Evolutionary conservation across 2,888 invertebrate species (phyloP).

Genomic region (Mystacides longicornis): DNA sequence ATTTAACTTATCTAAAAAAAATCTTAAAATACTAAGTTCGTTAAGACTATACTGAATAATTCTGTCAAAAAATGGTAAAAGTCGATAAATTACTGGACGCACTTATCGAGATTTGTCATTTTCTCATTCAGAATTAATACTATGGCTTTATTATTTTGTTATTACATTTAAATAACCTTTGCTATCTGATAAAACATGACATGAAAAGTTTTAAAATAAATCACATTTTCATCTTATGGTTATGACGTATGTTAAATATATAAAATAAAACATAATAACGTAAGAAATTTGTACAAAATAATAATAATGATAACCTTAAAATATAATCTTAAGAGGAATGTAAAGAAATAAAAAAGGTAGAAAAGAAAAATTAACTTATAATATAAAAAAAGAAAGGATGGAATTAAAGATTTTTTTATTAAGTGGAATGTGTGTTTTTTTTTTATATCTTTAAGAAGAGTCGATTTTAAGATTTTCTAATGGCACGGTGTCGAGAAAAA

Average conservation of each 20-base stretch:
- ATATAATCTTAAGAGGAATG: background rate
- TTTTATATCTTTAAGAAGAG: too few species aligned
- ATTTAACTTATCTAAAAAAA: too few species aligned
- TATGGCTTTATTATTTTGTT: background rate
- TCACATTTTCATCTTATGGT: background rate
- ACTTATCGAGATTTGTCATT: background rate
- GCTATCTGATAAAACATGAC: slow-evolving; percentile 1
- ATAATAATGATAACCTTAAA: background rate
- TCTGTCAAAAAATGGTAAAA: too few species aligned
- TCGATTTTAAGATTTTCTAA: too few species aligned
- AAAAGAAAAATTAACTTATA: background rate
- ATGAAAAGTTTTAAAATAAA: background rate
- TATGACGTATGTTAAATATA: too few species aligned
- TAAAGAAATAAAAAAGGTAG: background rate
- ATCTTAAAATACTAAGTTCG: background rate
- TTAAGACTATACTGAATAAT: too few species aligned
- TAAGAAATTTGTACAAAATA: slow-evolving; percentile 1
- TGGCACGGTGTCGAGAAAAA: too few species aligned
- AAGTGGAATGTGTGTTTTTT: too few species aligned
- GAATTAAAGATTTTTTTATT: too few species aligned
- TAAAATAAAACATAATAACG: background rate
- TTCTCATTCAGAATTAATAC: background rate
- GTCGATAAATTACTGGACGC: too few species aligned
- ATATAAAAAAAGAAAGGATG: slow-evolving; percentile 2
- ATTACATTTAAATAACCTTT: background rate